These are phyloP conservation scores for Thripadectes ignobilis DNA, from an alignment of 2,797 vertebrate species.

Conservation along the genomic window DNA sequence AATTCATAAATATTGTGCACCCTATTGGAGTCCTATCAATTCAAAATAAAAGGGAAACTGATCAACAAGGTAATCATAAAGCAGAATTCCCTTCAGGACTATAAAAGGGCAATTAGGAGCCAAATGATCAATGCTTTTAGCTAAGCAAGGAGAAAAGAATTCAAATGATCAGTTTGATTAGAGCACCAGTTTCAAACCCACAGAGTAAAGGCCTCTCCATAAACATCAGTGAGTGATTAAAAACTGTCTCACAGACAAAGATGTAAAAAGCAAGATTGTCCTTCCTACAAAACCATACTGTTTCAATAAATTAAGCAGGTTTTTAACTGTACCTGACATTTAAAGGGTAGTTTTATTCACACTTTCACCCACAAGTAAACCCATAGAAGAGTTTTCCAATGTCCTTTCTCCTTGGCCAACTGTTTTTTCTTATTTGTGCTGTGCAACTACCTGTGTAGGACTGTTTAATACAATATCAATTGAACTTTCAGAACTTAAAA, in stretches of 20 bases:
- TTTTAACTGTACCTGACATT: neutral
- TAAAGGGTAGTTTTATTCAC: neutral
- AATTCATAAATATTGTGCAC: neutral
- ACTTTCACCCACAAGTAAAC: neutral
- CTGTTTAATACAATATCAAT: neutral
- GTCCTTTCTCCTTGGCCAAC: neutral
- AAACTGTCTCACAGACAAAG: neutral
- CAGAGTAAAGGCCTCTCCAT: neutral
- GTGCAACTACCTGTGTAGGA: neutral
- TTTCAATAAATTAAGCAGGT: neutral
- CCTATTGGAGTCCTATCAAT: neutral
- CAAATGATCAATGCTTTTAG: neutral
- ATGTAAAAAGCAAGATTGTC: neutral
- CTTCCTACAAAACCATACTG: neutral
- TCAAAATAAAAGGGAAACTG: neutral
- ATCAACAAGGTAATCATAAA: neutral
- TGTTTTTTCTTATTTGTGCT: neutral
- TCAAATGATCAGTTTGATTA: neutral
- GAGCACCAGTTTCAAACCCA: neutral
- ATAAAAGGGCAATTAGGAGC: neutral
- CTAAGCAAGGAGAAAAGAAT: neutral
- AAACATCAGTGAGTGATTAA: neutral
- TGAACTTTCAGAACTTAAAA: neutral
- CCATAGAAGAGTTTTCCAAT: neutral
- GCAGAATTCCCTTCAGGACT: neutral